Conservation (phyloP, 2,888 invertebrate species). For the Neria commutata region DNA sequence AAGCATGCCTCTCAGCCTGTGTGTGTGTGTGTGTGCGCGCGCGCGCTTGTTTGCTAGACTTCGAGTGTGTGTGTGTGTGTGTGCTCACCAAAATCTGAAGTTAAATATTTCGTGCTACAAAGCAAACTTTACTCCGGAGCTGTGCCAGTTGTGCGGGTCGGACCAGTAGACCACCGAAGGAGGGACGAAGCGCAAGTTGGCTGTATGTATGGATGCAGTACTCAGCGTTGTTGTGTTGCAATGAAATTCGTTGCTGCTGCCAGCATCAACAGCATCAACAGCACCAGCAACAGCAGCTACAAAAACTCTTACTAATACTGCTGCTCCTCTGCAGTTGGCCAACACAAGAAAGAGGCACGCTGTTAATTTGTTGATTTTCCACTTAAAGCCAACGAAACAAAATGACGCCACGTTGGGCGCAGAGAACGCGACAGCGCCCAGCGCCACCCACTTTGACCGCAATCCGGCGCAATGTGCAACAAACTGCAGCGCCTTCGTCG, state of each 20-base stretch:
- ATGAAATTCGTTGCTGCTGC: constrained; percentile 5
- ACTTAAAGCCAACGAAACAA: constrained; percentile 44
- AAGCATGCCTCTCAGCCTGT: constrained; percentile 17
- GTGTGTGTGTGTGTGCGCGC: constrained; percentile 14
- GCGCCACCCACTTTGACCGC: background rate
- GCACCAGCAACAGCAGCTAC: constrained; percentile 10
- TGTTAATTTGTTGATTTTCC: constrained; percentile 54
- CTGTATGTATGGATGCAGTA: too few relatives aligned
- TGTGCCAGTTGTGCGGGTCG: constrained; percentile 27
- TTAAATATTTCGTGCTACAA: constrained; percentile 48
- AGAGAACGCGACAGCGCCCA: too few relatives aligned
- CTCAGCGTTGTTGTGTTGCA: too few relatives aligned
- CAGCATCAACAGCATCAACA: constrained; percentile 5
- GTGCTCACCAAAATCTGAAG: constrained; percentile 47
- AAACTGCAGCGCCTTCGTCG: too few relatives aligned
- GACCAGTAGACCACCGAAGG: background rate
- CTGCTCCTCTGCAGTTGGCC: too few relatives aligned
- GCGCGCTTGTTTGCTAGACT: constrained; percentile 12
- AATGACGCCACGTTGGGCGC: too few relatives aligned
- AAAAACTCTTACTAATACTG: too few relatives aligned
- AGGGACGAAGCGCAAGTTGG: too few relatives aligned
- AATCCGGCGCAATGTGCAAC: too few relatives aligned
- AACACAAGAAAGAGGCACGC: constrained; percentile 39
- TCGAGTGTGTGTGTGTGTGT: constrained; percentile 9
- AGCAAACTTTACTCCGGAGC: constrained; percentile 41